Percentiles rank a stretch among this genome's conserved stretches.
phyloP scores from a whole-genome alignment of 2,888 invertebrate species.

The Chymomyza procnemis region DNA sequence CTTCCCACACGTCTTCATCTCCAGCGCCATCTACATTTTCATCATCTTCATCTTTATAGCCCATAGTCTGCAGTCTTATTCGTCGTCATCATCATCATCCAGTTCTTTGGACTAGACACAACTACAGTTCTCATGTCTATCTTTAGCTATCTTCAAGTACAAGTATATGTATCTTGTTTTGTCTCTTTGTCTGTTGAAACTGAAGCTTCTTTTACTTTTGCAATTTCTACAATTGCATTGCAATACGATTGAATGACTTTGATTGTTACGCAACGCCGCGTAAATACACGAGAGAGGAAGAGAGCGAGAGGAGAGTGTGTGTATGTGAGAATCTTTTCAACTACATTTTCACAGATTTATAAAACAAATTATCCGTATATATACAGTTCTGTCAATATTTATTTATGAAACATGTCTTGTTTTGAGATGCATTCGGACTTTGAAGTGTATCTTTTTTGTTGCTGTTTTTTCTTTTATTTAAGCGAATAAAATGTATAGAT shows the following conservation, averaged over 20 bases:
- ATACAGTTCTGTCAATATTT: background rate
- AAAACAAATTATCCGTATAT: background rate
- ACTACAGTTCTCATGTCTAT: background rate
- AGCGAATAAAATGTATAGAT: too few relatives aligned
- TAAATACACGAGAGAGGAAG: too few relatives aligned
- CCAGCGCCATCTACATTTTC: background rate
- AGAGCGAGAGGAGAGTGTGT: constrained; percentile 20
- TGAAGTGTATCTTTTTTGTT: background rate
- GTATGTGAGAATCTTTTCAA: background rate
- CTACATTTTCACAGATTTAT: background rate
- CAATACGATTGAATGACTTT: constrained; percentile 28
- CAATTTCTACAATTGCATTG: constrained; percentile 12
- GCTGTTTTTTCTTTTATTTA: too few relatives aligned
- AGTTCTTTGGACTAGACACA: background rate
- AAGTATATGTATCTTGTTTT: background rate
- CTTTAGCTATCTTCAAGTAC: background rate
- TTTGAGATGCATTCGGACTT: background rate
- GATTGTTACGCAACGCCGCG: constrained; percentile 39
- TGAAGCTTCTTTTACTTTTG: background rate
- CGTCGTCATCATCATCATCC: background rate
- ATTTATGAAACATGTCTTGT: background rate
- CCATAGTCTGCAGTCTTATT: too few relatives aligned
- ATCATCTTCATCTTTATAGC: background rate
- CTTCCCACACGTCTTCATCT: background rate
- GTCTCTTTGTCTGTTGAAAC: constrained; percentile 1